Conservation (phyloP, 2,113 vertebrate species). For the Daboia siamensis region DNA sequence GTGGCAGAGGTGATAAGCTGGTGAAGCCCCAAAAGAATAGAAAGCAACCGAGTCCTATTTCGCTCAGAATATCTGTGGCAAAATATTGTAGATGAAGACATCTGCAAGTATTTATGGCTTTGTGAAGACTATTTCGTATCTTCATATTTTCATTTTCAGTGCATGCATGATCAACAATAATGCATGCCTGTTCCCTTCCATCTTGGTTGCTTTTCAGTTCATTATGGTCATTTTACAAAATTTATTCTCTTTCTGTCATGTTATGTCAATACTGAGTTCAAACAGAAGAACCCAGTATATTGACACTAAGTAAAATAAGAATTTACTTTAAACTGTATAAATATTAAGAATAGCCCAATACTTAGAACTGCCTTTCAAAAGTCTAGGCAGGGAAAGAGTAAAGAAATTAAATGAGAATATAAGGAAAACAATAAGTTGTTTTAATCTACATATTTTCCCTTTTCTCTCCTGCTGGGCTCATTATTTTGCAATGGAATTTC, state of each 20-base stretch:
- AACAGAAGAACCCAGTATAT: conserved; percentile 23
- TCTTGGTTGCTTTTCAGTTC: neutral
- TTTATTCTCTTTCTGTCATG: conserved; percentile 8
- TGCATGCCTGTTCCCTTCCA: neutral
- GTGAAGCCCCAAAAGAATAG: neutral
- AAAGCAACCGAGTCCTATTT: neutral
- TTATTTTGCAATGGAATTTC: neutral
- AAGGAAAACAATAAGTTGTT: fast-evolving
- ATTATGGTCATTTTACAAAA: neutral
- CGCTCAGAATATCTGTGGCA: neutral
- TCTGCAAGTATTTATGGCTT: fast-evolving
- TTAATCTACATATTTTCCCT: neutral
- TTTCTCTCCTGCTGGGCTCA: neutral
- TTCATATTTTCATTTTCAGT: neutral
- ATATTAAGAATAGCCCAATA: conserved; percentile 14
- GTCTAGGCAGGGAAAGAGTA: neutral
- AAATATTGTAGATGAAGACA: neutral
- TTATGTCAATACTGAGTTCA: neutral
- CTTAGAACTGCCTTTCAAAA: neutral
- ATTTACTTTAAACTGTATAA: conserved; percentile 19
- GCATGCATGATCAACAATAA: neutral
- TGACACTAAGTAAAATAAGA: neutral
- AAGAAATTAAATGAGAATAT: neutral
- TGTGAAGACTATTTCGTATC: neutral
- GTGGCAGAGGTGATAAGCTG: neutral